phyloP scores from a whole-genome alignment of 2,888 invertebrate species.

The Eupithecia insigniata region DNA sequence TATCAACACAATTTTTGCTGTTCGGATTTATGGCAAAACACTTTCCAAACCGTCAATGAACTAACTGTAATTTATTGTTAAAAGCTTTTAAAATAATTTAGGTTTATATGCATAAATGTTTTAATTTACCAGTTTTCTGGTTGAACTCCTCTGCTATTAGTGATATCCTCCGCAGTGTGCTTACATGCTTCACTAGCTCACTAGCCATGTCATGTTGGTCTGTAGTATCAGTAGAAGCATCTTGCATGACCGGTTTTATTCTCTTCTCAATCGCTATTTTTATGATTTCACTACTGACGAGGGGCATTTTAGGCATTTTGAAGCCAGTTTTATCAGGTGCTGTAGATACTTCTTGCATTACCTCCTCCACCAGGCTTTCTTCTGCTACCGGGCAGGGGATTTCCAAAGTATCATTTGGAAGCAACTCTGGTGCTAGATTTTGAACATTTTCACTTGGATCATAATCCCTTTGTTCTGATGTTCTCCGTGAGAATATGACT shows the following conservation, averaged over 20 bases:
- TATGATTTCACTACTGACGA: slow-evolving; percentile 67
- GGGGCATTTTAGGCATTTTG: slow-evolving; percentile 76
- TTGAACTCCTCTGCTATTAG: slow-evolving; percentile 80
- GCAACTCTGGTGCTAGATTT: slow-evolving; percentile 69
- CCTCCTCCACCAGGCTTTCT: neutral
- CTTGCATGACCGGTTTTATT: slow-evolving; percentile 54
- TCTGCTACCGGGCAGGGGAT: slow-evolving; percentile 42
- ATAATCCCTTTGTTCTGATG: slow-evolving; percentile 52
- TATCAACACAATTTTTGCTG: neutral
- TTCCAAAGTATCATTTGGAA: slow-evolving; percentile 60
- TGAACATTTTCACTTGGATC: slow-evolving; percentile 61
- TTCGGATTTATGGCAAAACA: neutral
- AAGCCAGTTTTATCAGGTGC: slow-evolving; percentile 47
- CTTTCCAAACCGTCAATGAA: neutral
- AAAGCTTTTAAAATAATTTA: neutral
- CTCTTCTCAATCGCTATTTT: slow-evolving; percentile 58
- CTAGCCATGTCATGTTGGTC: slow-evolving; percentile 69
- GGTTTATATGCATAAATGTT: neutral
- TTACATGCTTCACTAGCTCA: slow-evolving; percentile 70
- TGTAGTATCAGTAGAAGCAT: slow-evolving; percentile 67
- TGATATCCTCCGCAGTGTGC: slow-evolving; percentile 73
- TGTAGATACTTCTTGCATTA: slow-evolving; percentile 41
- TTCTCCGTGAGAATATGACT: slow-evolving; percentile 60
- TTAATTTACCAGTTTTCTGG: slow-evolving; percentile 71
- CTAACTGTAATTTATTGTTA: neutral